A percentile compares a stretch with the other conserved stretches of the same genome.
Evolutionary conservation across 2,113 vertebrate species (phyloP).

Genomic region (Galeopterus variegatus): DNA sequence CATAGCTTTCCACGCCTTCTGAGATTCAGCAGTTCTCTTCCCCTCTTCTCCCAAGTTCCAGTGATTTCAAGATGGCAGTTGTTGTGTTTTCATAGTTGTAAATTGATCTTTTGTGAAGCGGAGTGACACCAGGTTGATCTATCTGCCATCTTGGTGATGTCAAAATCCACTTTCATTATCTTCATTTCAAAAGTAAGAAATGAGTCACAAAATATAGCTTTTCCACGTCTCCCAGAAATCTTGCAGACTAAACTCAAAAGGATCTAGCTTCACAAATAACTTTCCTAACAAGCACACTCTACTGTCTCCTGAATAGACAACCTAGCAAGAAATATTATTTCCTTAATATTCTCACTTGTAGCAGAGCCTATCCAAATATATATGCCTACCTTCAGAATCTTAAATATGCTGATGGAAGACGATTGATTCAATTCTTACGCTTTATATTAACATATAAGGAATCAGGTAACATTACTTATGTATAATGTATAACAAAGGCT

Average conservation of each 20-base stretch:
- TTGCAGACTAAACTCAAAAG: background rate
- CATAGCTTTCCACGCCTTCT: no score
- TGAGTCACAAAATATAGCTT: background rate
- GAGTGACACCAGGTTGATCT: no score
- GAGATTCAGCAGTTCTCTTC: no score
- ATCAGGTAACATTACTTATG: background rate
- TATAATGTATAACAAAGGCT: background rate
- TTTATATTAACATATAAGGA: constrained; percentile 13
- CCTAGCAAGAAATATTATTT: constrained; percentile 1
- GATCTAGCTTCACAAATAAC: background rate
- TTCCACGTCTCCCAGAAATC: constrained; percentile 3
- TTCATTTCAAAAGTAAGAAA: constrained; percentile 36
- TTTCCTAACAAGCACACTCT: background rate
- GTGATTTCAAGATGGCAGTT: no score
- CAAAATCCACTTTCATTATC: background rate
- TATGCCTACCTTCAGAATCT: background rate
- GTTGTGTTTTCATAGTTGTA: no score
- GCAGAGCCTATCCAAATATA: background rate
- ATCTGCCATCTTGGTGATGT: no score
- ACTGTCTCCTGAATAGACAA: background rate
- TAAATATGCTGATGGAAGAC: constrained; percentile 15
- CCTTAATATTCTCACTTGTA: background rate
- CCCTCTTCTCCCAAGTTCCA: no score
- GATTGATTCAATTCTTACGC: constrained; percentile 41
- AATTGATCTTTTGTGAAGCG: no score